These are phyloP conservation scores for Folsomia manolachei DNA, from an alignment of 2,888 invertebrate species.

Conservation along the genomic window DNA sequence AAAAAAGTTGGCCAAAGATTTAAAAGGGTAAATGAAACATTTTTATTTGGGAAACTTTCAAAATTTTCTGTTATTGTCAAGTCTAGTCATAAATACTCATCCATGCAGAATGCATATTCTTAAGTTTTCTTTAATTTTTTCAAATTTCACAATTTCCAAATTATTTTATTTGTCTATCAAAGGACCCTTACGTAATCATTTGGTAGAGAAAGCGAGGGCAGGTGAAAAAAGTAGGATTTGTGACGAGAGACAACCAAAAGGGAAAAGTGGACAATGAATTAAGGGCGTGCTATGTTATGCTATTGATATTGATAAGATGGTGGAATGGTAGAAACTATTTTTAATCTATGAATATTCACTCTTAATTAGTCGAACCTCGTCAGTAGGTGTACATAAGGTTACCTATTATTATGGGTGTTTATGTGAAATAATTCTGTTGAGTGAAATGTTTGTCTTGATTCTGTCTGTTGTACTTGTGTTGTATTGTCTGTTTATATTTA, in stretches of 20 bases:
- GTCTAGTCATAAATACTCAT: conserved; percentile 21
- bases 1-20: conserved; percentile 8
- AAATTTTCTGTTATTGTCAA: not conserved
- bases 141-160: not conserved
- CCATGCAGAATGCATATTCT: no score
- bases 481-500: no score
- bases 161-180: not conserved
- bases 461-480: no score
- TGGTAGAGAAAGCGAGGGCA: not conserved
- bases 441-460: no score
- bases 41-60: not conserved
- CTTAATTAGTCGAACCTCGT: not conserved
- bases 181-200: not conserved
- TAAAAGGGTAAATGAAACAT: not conserved
- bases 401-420: no score
- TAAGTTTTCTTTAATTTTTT: no score
- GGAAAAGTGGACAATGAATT: conserved; percentile 15
- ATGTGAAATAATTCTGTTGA: no score
- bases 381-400: no score
- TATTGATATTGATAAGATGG: not conserved
- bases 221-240: not conserved
- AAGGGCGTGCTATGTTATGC: conserved; percentile 6
- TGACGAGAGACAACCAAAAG: conserved; percentile 19
- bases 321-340: not conserved
- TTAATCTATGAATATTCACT: no score